Evolutionary conservation across 2,888 invertebrate species (phyloP).

Genomic region (Boloria euphrosyne): DNA sequence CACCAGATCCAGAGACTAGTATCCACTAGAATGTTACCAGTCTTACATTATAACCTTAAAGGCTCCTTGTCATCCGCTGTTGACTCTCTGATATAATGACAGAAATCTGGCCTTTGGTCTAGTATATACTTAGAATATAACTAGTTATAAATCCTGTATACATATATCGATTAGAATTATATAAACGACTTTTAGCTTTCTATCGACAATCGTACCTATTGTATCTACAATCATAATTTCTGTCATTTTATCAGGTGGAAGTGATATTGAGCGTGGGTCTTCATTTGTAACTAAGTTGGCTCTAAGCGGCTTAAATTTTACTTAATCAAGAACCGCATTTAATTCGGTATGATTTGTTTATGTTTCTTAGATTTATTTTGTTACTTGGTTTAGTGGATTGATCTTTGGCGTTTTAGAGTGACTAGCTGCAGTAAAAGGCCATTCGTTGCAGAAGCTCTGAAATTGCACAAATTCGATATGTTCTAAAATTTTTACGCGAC

Average conservation of each 20-base stretch:
- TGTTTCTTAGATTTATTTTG: conserved; percentile 66
- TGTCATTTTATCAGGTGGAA: conserved; percentile 37
- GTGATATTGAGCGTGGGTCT: conserved; percentile 27
- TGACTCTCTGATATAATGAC: conserved; percentile 31
- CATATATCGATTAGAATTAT: neutral
- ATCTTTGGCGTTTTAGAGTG: conserved; percentile 28
- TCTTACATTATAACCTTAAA: conserved; percentile 37
- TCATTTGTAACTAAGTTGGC: conserved; percentile 50
- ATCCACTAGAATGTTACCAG: conserved; percentile 56
- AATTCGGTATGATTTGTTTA: conserved; percentile 63
- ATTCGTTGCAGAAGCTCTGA: neutral
- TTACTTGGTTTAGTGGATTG: conserved; percentile 45
- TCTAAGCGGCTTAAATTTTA: conserved; percentile 70
- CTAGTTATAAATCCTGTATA: neutral
- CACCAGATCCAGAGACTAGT: conserved; percentile 51
- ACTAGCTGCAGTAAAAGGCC: conserved; percentile 7
- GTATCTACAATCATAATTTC: conserved; percentile 36
- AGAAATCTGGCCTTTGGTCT: conserved; percentile 24
- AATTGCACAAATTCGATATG: neutral
- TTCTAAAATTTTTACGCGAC: neutral
- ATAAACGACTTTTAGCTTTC: too few relatives aligned
- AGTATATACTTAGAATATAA: neutral
- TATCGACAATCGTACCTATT: neutral
- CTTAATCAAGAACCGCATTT: conserved; percentile 66
- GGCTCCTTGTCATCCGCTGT: conserved; percentile 21